phyloP scores from a whole-genome alignment of 2,797 vertebrate genomes.

The Acanthis flammea region DNA sequence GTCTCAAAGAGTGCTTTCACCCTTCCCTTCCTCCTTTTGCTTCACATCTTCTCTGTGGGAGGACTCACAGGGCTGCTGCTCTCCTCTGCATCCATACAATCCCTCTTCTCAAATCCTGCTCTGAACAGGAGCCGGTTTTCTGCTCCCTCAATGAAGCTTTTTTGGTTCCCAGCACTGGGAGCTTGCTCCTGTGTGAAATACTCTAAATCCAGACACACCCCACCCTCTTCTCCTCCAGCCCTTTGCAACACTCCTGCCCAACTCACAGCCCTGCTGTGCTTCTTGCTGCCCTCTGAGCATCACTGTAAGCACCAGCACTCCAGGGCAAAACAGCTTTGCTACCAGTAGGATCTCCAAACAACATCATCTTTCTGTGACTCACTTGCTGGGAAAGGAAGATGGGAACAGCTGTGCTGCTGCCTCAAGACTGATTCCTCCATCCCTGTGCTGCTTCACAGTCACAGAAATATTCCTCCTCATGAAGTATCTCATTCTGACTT shows the following conservation, averaged over 20 bases:
- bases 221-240: not conserved
- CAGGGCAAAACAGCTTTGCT: not conserved
- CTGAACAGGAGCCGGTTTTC: not conserved
- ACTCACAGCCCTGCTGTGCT: not conserved
- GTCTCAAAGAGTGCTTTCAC: not conserved
- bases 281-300: not conserved
- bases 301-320: not conserved
- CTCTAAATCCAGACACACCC: not conserved
- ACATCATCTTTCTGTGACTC: conserved; percentile 9
- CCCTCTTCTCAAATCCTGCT: not conserved
- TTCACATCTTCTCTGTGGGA: conserved; percentile 24
- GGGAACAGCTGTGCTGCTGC: conserved; percentile 36
- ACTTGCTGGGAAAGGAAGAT: conserved; percentile 3
- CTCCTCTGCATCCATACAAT: not conserved
- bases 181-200: not conserved
- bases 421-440: not conserved
- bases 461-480: conserved; percentile 18
- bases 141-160: not conserved
- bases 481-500: conserved; percentile 39
- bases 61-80: not conserved
- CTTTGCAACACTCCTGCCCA: not conserved
- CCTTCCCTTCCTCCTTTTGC: not conserved
- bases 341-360: not conserved
- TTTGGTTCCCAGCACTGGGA: not conserved
- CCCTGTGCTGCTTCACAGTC: not conserved